Conservation (phyloP, 2,113 vertebrate species). For the Lycocorax pyrrhopterus region DNA sequence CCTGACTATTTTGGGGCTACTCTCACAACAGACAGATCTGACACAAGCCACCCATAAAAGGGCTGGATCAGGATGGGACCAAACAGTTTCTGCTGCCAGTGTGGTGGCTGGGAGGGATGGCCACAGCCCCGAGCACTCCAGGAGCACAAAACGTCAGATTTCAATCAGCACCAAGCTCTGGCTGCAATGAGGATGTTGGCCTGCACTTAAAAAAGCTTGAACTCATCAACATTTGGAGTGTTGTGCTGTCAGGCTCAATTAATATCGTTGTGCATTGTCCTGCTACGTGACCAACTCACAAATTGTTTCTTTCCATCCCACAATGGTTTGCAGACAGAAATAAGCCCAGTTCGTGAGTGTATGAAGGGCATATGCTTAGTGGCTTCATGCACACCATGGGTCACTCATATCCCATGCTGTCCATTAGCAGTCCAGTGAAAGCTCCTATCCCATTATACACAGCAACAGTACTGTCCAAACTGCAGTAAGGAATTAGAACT, state of each 20-base stretch:
- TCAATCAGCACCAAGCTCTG: neutral
- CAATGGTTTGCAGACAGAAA: neutral
- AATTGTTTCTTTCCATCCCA: neutral
- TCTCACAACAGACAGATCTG: neutral
- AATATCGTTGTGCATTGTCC: neutral
- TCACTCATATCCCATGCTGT: rapidly evolving
- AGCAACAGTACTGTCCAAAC: neutral
- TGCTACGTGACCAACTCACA: neutral
- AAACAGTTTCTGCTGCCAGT: neutral
- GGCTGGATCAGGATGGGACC: rapidly evolving
- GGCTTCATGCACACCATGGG: neutral
- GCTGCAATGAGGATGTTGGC: neutral
- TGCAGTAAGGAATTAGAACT: neutral
- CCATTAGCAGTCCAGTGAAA: neutral
- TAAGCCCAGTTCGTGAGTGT: neutral
- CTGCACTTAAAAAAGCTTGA: neutral
- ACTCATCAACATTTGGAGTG: neutral
- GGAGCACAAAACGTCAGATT: neutral
- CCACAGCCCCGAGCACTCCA: neutral
- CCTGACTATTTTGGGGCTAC: neutral
- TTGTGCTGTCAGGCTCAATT: neutral
- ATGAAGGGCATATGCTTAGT: neutral
- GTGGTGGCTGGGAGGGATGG: neutral
- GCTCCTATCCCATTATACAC: neutral
- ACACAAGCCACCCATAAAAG: neutral